These are phyloP conservation scores for Hemibagrus wyckioides DNA, from an alignment of 2,113 vertebrate species.

Conservation along the genomic window DNA sequence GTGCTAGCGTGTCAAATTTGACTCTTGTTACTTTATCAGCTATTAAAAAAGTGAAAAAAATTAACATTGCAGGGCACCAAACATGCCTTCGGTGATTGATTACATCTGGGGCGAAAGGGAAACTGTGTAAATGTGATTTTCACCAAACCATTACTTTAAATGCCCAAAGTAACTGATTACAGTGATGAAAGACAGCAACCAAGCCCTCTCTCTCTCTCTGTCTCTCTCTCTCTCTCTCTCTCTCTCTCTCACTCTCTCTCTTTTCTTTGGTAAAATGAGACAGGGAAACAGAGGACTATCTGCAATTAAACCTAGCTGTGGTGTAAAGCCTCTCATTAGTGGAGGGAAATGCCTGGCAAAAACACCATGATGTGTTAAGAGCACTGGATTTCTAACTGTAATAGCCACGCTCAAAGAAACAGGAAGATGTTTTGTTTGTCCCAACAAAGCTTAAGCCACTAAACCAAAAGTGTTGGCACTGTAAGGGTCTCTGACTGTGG, in stretches of 20 bases:
- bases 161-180: conserved; percentile 5
- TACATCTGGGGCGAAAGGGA: conserved; percentile 5
- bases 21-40: not conserved
- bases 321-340: conserved; percentile 44
- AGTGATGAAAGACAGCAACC: conserved; percentile 12
- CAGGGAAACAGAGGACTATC: conserved; percentile 33
- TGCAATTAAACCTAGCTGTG: conserved; percentile 56
- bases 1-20: not conserved
- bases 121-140: not conserved
- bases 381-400: conserved; percentile 19
- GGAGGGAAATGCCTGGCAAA: conserved; percentile 43
- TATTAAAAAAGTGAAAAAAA: not conserved
- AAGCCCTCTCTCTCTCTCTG: not conserved
- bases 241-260: not conserved
- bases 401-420: conserved; percentile 21
- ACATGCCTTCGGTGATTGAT: not conserved
- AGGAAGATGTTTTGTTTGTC: conserved; percentile 39
- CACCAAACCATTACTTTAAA: not conserved
- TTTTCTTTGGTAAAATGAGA: conserved; percentile 28
- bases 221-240: not conserved
- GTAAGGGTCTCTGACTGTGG: not conserved
- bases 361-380: conserved; percentile 4
- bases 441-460: conserved; percentile 9
- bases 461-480: conserved; percentile 36
- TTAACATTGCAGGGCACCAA: not conserved